Conservation (phyloP, 92 coral and sea anemone genomes). For the Blastomussa wellsi region DNA sequence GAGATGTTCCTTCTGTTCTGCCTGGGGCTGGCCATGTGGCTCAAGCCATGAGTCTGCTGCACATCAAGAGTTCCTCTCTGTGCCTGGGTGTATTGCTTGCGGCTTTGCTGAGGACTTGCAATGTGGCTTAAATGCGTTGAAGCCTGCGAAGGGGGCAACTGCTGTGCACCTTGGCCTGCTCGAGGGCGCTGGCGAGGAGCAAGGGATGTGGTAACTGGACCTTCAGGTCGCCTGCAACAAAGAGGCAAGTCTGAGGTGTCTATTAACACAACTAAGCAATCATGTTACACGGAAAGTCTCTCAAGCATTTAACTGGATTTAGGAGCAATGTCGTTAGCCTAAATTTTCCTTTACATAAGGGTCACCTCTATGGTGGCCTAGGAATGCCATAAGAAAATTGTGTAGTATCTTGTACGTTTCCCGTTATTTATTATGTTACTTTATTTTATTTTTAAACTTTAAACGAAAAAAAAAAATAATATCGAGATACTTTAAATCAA, state of each 20-base stretch:
- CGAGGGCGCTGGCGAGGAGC: constrained; percentile 94
- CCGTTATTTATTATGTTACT: no score
- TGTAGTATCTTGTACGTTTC: no score
- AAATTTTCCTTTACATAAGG: no score
- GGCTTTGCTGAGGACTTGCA: constrained; percentile 85
- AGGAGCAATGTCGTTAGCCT: no score
- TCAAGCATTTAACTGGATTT: no score
- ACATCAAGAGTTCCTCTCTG: constrained; percentile 59
- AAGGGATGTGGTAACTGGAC: constrained; percentile 89
- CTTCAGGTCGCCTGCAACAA: constrained; percentile 73
- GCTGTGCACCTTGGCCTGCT: constrained; percentile 74
- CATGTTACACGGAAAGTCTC: no score
- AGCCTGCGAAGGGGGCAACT: constrained; percentile 38
- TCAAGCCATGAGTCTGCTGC: constrained; percentile 52
- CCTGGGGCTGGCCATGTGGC: constrained; percentile 83
- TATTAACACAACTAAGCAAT: no score
- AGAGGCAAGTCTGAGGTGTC: not conserved
- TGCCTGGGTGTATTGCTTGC: constrained; percentile 67
- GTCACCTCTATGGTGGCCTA: no score
- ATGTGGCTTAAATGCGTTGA: constrained; percentile 69
- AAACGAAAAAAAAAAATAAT: no score
- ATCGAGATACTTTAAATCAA: no score
- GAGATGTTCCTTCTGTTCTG: constrained; percentile 64
- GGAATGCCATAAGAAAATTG: no score
- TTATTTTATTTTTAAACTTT: no score